These are phyloP conservation scores for Octodon degus DNA, from an alignment of 2,113 vertebrate species.

Conservation along the genomic window DNA sequence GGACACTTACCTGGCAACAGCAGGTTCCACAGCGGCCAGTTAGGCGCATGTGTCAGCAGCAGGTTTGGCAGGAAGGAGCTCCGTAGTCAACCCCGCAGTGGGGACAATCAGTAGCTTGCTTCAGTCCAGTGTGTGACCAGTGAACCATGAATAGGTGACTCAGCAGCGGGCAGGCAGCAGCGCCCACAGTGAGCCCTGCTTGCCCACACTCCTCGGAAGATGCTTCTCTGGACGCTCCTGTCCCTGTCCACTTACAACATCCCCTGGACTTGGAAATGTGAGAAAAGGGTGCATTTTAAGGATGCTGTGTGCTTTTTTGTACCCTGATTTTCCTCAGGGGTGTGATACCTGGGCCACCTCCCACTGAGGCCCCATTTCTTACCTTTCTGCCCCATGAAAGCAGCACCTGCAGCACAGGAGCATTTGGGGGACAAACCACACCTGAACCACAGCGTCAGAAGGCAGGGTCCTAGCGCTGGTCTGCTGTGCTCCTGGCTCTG, in stretches of 20 bases:
- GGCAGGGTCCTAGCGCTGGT: not conserved
- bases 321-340: not conserved
- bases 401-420: not conserved
- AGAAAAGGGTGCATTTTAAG: not conserved
- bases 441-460: accelerated
- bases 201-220: not conserved
- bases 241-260: not conserved
- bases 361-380: not conserved
- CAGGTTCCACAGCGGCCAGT: not conserved
- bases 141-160: not conserved
- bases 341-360: not conserved
- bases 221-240: not conserved
- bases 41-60: not conserved
- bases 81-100: not conserved
- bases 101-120: not conserved
- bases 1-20: not conserved
- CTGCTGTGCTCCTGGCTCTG: not conserved
- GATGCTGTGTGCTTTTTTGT: not conserved
- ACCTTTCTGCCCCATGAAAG: not conserved
- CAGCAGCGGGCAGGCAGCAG: not conserved
- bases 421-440: not conserved
- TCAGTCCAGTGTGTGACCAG: not conserved
- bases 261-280: not conserved
- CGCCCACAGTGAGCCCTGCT: not conserved
- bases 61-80: not conserved